Evolutionary conservation across 2,888 invertebrate genomes (phyloP).

Genomic region (Seira ritae): DNA sequence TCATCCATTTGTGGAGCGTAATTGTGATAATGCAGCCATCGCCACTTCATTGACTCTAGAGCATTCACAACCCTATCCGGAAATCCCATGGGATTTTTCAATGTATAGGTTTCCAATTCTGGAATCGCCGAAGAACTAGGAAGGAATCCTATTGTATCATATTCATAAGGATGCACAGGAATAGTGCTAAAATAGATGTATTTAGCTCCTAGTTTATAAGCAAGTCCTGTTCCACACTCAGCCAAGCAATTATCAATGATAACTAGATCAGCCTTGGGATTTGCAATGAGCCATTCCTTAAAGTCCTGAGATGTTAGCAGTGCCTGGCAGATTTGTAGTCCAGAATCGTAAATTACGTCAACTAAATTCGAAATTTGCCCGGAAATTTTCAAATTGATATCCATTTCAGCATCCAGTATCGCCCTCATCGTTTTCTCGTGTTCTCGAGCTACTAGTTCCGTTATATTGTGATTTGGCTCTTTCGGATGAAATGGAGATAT

Average conservation of each 20-base stretch:
- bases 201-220: conserved; percentile 55
- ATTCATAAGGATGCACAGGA: conserved; percentile 30
- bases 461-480: conserved; percentile 27
- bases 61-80: conserved; percentile 27
- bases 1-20: conserved; percentile 4
- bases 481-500: conserved; percentile 48
- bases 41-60: conserved; percentile 14
- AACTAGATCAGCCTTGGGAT: conserved; percentile 50
- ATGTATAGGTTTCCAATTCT: conserved; percentile 27
- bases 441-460: conserved; percentile 44
- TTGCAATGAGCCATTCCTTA: conserved; percentile 2
- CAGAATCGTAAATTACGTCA: neutral
- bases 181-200: conserved; percentile 55
- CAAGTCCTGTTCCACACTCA: conserved; percentile 64
- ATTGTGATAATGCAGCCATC: conserved; percentile 2
- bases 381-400: conserved; percentile 28
- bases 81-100: conserved; percentile 33
- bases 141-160: conserved; percentile 48
- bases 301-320: conserved; percentile 37
- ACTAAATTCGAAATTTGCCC: neutral
- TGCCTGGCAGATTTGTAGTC: conserved; percentile 15
- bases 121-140: conserved; percentile 57
- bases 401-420: conserved; percentile 33
- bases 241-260: conserved; percentile 60
- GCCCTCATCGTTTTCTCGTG: neutral